Conservation (phyloP, 2,113 vertebrate genomes). For the Pampusana beccarii region DNA sequence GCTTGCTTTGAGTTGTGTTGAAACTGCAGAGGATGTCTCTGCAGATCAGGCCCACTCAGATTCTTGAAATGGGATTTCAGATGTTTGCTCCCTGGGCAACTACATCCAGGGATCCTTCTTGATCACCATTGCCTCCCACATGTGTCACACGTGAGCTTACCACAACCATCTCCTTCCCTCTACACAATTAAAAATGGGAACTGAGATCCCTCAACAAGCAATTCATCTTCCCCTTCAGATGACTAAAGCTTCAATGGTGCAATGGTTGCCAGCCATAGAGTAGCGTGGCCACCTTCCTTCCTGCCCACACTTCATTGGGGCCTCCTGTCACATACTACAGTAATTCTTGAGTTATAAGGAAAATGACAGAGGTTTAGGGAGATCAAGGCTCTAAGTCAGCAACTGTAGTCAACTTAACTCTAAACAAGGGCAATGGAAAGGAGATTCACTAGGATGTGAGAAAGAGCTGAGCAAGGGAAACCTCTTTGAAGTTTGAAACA, state of each 20-base stretch:
- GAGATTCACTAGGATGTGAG: neutral
- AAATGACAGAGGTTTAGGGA: neutral
- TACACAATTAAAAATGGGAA: neutral
- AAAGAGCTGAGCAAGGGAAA: neutral
- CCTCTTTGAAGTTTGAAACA: neutral
- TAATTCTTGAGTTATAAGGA: neutral
- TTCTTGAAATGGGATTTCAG: neutral
- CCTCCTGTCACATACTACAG: neutral
- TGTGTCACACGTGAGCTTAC: neutral
- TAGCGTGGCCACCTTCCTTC: neutral
- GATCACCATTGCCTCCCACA: neutral
- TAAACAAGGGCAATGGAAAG: neutral
- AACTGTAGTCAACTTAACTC: neutral
- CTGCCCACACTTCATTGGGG: neutral
- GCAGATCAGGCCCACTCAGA: neutral
- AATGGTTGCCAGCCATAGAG: neutral
- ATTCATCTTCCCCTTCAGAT: slow-evolving; percentile 26
- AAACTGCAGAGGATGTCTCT: neutral
- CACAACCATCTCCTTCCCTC: neutral
- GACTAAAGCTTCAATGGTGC: slow-evolving; percentile 11
- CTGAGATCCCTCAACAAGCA: slow-evolving; percentile 30
- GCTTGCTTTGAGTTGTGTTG: neutral
- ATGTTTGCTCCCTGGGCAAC: neutral
- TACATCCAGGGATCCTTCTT: neutral
- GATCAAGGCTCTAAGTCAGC: neutral